Evolutionary conservation across 2,113 vertebrate species (phyloP).

Genomic region (Nycticorax nycticorax): DNA sequence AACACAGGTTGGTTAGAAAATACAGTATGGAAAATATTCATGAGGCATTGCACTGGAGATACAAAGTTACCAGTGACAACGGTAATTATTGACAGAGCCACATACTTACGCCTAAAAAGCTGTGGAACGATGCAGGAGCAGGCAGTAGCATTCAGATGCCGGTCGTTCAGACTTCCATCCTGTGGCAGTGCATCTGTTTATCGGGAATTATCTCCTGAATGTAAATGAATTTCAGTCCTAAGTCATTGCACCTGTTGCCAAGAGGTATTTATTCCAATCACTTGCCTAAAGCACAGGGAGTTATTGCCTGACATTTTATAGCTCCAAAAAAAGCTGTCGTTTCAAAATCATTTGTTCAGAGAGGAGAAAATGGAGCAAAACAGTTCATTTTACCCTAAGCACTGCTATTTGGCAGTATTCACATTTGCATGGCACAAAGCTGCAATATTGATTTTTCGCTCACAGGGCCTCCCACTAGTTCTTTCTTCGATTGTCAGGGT

Average conservation of each 20-base stretch:
- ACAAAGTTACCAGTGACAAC: conserved; percentile 62
- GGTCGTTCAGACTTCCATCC: conserved; percentile 23
- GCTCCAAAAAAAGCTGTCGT: conserved; percentile 64
- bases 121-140: conserved; percentile 20
- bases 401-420: conserved; percentile 79
- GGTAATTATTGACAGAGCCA: conserved; percentile 73
- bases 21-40: conserved; percentile 58
- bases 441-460: conserved; percentile 83
- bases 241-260: conserved; percentile 72
- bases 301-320: conserved; percentile 75
- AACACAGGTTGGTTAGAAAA: conserved; percentile 55
- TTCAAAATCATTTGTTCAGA: conserved; percentile 81
- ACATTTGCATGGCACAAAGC: conserved; percentile 80
- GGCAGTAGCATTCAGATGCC: not conserved
- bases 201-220: conserved; percentile 58
- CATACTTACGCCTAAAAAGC: conserved; percentile 23
- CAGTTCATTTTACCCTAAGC: conserved; percentile 80
- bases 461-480: conserved; percentile 72
- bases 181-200: conserved; percentile 58
- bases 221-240: conserved; percentile 66
- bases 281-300: conserved; percentile 63
- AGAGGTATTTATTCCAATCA: conserved; percentile 72
- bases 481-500: conserved; percentile 77
- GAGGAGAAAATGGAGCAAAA: conserved; percentile 78
- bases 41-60: conserved; percentile 46